These are phyloP conservation scores for Candidula unifasciata DNA, from an alignment of 2,888 invertebrate species.

Conservation along the genomic window DNA sequence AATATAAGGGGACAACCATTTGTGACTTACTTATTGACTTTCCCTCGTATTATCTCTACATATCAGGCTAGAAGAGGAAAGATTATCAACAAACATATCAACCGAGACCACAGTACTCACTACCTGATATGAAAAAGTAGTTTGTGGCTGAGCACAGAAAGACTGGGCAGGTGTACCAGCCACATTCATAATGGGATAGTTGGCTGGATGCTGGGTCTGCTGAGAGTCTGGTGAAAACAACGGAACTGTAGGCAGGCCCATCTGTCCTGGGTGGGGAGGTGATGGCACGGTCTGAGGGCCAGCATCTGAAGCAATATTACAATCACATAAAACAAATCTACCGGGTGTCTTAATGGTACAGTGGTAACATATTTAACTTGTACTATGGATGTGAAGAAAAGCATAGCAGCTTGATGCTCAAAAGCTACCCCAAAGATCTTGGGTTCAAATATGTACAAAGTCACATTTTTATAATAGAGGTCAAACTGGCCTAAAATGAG, in stretches of 20 bases:
- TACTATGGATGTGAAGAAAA: too few relatives aligned
- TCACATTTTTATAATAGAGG: too few relatives aligned
- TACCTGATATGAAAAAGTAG: background rate
- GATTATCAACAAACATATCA: background rate
- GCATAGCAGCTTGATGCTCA: too few relatives aligned
- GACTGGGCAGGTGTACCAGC: conserved; percentile 38
- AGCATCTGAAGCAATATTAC: conserved; percentile 33
- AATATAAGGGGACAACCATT: too few relatives aligned
- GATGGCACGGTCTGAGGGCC: conserved; percentile 43
- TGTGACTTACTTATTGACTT: too few relatives aligned
- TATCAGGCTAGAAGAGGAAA: background rate
- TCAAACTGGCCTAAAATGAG: too few relatives aligned
- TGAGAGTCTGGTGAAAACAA: conserved; percentile 17
- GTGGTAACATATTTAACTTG: too few relatives aligned
- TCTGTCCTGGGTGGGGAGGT: conserved; percentile 52
- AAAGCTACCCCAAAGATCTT: too few relatives aligned
- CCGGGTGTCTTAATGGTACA: too few relatives aligned
- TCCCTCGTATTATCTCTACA: too few relatives aligned
- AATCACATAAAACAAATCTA: too few relatives aligned
- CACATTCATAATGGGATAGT: conserved; percentile 23
- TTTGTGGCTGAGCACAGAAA: conserved; percentile 50
- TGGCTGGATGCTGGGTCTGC: conserved; percentile 36
- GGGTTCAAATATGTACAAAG: too few relatives aligned
- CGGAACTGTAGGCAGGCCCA: conserved; percentile 51
- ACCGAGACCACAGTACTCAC: background rate